Conservation (phyloP, 2,797 vertebrate genomes). For the Furcifer pardalis region DNA sequence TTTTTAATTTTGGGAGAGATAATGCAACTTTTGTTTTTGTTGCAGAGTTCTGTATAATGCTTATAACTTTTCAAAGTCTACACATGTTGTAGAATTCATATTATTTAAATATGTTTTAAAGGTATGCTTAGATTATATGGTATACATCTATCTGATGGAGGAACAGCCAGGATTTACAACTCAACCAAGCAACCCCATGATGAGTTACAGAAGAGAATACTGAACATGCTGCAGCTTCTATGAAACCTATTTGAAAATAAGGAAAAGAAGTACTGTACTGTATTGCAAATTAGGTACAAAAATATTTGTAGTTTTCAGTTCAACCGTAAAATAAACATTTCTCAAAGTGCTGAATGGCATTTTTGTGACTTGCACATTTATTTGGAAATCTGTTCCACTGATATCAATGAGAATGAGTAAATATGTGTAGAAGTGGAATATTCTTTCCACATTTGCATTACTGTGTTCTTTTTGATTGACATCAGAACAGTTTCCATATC, state of each 20-base stretch:
- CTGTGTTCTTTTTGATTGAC: background rate
- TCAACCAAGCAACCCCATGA: slow-evolving; percentile 19
- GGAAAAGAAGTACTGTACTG: slow-evolving; percentile 24
- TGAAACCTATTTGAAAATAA: slow-evolving; percentile 28
- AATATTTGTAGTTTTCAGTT: slow-evolving; percentile 35
- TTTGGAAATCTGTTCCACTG: background rate
- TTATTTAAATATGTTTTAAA: slow-evolving; percentile 49
- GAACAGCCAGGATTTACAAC: slow-evolving; percentile 40
- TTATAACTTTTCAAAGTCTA: background rate
- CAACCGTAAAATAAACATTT: slow-evolving; percentile 5
- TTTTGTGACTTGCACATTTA: background rate
- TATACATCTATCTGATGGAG: slow-evolving; percentile 32
- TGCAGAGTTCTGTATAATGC: background rate
- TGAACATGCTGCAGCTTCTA: background rate
- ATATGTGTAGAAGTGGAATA: background rate
- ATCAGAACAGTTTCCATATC: slow-evolving; percentile 6
- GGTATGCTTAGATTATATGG: slow-evolving; percentile 47
- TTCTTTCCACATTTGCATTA: slow-evolving; percentile 25
- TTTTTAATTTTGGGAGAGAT: background rate
- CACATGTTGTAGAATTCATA: background rate
- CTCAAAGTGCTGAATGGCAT: background rate
- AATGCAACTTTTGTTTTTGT: background rate
- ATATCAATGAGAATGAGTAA: background rate
- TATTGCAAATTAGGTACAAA: slow-evolving; percentile 19
- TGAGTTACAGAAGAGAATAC: slow-evolving; percentile 5